Evolutionary conservation across 2,113 vertebrate species (phyloP), one percentile per base, ranked within the genome.

Genomic region (Barbus barbus): DNA sequence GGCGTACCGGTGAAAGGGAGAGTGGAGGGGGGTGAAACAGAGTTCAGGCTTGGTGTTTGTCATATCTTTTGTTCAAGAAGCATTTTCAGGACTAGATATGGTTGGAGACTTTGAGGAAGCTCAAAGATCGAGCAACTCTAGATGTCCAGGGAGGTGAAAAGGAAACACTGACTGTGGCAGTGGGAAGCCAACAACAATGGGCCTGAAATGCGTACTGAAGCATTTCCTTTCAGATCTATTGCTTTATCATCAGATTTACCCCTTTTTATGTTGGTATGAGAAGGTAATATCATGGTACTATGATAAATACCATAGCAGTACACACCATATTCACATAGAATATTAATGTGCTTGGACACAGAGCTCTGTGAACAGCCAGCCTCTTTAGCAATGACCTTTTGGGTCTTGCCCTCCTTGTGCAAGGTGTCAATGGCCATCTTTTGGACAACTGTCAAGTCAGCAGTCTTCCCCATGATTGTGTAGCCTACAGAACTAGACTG

Each of bases 41-140:
- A 44, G 77, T 81, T 81, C 60, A 81, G 41, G 18, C 9, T 31
- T 2, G 2, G 36, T 67, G 26, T 51, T 81, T 81, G 78, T 67
- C 61, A 51, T 67, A 41, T 67, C 38, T 67, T 81, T 81, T 81
- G 38, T 44, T 78, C 12, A 38, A 41, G 31, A 78, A 78, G 51
- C n/a, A 38, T 33, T 67, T 80, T 67, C 26, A 51, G 60, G 18
- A 46, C 41, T 44, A 31, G 41, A 67, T 67, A 24, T 79, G 58
- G 9, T 67, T 5, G 1, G 58, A 67, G 33, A 58, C 20, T 58
- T 78, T 58, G 12, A 38, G 75, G 51, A 56, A 78, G 38, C 38
- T 63, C 36, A 63, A 79, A 79, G 58, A 63, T 63, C 24, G 14
- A 79, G 53, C 76, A 58, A 22, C 53, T 78, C 22, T 38, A 41